Percentiles rank a stretch among this genome's conserved stretches.
Evolutionary conservation across 2,113 vertebrate genomes (phyloP).

Genomic region (Dasyornis broadbenti): DNA sequence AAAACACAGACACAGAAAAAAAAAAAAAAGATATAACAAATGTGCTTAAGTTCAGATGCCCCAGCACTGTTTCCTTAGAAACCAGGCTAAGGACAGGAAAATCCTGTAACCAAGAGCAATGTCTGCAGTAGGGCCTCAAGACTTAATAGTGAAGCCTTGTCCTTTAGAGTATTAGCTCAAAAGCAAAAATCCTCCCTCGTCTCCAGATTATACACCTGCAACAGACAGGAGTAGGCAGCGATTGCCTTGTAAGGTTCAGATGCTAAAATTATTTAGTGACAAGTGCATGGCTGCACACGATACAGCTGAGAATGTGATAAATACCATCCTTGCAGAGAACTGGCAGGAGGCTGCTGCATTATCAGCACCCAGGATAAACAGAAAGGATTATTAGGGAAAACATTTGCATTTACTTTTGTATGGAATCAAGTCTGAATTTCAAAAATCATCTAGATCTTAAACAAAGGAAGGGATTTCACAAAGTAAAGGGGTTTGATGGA

Average conservation of each 20-base stretch:
- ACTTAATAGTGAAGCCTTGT: background rate
- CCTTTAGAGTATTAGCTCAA: background rate
- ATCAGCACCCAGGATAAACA: background rate
- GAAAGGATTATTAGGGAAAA: background rate
- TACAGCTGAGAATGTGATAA: background rate
- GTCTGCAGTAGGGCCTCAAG: background rate
- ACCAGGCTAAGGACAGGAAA: constrained; percentile 1
- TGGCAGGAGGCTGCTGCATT: background rate
- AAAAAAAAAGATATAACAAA: background rate
- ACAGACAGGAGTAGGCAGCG: background rate
- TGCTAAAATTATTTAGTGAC: background rate
- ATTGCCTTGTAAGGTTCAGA: background rate
- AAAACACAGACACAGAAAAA: background rate
- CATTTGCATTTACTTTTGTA: background rate
- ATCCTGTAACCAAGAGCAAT: background rate
- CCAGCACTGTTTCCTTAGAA: constrained; percentile 9
- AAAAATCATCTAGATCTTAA: background rate
- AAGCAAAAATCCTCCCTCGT: background rate
- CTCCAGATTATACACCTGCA: background rate
- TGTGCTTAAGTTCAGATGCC: background rate
- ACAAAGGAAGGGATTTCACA: accelerated
- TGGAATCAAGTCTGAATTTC: background rate
- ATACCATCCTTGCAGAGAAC: background rate
- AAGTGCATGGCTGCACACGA: background rate
- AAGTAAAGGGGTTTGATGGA: background rate